Percentiles rank a stretch among this genome's conserved stretches.
Evolutionary conservation across 2,113 vertebrate species (phyloP).

Genomic region (Jaculus jaculus): DNA sequence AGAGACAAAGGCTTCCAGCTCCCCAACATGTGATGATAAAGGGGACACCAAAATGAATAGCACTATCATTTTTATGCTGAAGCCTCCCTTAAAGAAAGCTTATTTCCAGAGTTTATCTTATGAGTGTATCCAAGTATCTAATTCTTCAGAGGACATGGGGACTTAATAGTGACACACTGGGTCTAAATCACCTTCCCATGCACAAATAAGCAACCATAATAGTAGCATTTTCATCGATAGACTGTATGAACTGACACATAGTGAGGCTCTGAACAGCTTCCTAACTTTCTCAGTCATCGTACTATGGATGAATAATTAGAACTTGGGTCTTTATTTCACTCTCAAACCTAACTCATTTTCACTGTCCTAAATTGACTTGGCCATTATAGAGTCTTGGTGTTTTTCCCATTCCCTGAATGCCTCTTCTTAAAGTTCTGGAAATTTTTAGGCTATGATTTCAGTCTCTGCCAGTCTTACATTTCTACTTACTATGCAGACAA

Average conservation of each 20-base stretch:
- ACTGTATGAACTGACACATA: neutral
- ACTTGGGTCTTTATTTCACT: neutral
- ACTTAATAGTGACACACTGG: fast-evolving
- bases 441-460: neutral
- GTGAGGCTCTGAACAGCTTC: neutral
- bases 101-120: neutral
- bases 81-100: neutral
- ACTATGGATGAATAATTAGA: neutral
- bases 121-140: neutral
- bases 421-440: neutral
- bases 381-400: neutral
- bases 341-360: fast-evolving
- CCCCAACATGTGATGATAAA: neutral
- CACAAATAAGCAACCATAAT: neutral
- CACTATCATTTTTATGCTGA: neutral
- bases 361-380: neutral
- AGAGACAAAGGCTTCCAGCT: neutral
- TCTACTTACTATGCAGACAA: neutral
- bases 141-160: neutral
- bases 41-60: neutral
- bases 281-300: neutral
- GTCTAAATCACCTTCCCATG: neutral
- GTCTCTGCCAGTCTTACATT: neutral
- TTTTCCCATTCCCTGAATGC: neutral
- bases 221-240: too few relatives aligned